Evolutionary conservation across 1,140 invertebrate species (phyloP).

Genomic region (Drosophila sp.): DNA sequence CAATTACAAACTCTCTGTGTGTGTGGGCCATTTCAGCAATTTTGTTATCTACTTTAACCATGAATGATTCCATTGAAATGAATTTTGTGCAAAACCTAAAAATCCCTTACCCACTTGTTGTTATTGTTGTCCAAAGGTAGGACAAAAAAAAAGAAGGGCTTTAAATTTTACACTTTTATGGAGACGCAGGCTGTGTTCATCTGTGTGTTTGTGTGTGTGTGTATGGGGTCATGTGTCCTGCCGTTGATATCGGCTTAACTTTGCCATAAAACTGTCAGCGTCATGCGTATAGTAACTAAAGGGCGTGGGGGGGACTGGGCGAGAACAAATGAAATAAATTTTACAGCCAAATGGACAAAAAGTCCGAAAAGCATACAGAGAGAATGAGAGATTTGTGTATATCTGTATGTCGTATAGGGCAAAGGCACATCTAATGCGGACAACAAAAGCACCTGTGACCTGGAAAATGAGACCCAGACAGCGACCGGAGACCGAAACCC

Average conservation of each 20-base stretch:
- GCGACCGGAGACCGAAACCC: slow-evolving; percentile 16
- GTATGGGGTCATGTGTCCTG: slow-evolving; percentile 67
- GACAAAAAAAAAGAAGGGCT: slow-evolving; percentile 59
- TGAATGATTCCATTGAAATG: slow-evolving; percentile 73
- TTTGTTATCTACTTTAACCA: slow-evolving; percentile 73
- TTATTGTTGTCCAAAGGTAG: slow-evolving; percentile 69
- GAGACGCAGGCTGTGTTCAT: slow-evolving; percentile 19
- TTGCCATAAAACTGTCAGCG: slow-evolving; percentile 81
- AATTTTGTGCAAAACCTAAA: slow-evolving; percentile 71
- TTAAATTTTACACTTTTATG: slow-evolving; percentile 79
- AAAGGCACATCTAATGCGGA: slow-evolving; percentile 75
- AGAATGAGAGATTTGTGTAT: slow-evolving; percentile 48
- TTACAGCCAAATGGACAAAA: slow-evolving; percentile 81
- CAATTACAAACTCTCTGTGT: background rate
- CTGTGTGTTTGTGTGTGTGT: slow-evolving; percentile 3
- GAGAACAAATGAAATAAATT: slow-evolving; percentile 78
- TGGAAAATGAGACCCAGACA: slow-evolving; percentile 58
- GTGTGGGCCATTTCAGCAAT: slow-evolving; percentile 21
- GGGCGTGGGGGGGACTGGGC: slow-evolving; percentile 7
- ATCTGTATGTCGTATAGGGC: slow-evolving; percentile 1
- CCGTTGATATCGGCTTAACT: slow-evolving; percentile 81
- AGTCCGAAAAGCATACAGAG: slow-evolving; percentile 47
- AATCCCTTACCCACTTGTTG: slow-evolving; percentile 72
- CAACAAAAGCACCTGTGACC: slow-evolving; percentile 81
- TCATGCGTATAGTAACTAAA: slow-evolving; percentile 67